These are phyloP conservation scores for Ctenoplectra terminalis DNA, from an alignment of 1,140 invertebrate species.

Conservation along the genomic window DNA sequence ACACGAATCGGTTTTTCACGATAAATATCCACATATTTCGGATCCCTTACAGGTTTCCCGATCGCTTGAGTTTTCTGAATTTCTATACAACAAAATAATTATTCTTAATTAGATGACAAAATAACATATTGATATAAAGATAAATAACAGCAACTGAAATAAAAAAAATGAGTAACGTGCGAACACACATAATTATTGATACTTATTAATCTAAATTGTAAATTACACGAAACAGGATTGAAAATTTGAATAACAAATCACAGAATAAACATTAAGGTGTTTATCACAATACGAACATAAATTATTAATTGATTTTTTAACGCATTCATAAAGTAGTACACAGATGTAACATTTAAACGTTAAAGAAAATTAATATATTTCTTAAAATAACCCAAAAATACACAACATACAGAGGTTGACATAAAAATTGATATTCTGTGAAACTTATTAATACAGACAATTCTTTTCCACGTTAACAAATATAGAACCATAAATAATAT, in stretches of 20 bases:
- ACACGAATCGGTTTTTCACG: slow-evolving; percentile 93
- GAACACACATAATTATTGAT: not conserved
- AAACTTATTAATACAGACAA: not conserved
- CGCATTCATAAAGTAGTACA: no score
- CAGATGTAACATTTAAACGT: no score
- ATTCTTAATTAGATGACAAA: slow-evolving; percentile 12
- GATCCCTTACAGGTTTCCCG: slow-evolving; percentile 85
- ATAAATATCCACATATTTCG: slow-evolving; percentile 92
- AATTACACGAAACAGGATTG: not conserved
- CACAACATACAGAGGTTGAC: no score
- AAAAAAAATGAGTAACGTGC: not conserved
- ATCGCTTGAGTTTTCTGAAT: slow-evolving; percentile 85
- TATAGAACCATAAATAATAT: not conserved
- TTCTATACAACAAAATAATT: slow-evolving; percentile 78
- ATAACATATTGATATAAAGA: not conserved
- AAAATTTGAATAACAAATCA: not conserved
- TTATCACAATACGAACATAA: not conserved
- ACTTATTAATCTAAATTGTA: not conserved
- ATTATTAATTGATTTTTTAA: not conserved
- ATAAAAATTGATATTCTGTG: not conserved
- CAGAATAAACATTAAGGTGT: no score
- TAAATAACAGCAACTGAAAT: not conserved
- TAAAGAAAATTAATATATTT: no score
- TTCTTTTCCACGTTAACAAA: not conserved
- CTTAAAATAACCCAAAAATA: no score